These are phyloP conservation scores for Azemiops feae DNA, from an alignment of 2,113 vertebrate genomes.

Conservation along the genomic window DNA sequence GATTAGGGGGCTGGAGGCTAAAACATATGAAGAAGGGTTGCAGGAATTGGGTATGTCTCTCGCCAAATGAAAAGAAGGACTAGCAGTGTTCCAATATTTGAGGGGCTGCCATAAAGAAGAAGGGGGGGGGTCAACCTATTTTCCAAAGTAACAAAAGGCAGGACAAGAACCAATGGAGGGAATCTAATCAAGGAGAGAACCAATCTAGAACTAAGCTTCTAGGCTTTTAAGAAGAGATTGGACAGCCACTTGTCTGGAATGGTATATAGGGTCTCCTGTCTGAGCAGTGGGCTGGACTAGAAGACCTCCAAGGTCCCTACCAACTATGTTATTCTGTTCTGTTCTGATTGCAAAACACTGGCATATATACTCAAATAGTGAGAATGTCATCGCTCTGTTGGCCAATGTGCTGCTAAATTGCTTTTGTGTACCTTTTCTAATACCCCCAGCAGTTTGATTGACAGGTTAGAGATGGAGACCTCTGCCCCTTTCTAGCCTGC, in stretches of 20 bases:
- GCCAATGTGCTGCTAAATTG: background rate
- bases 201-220: background rate
- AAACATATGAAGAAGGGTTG: background rate
- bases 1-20: background rate
- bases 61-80: background rate
- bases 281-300: background rate
- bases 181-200: background rate
- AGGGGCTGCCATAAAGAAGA: background rate
- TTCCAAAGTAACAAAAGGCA: background rate
- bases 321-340: background rate
- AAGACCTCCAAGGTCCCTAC: background rate
- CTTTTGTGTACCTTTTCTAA: background rate
- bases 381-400: background rate
- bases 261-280: background rate
- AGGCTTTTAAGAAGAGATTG: background rate
- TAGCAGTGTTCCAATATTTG: background rate
- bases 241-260: background rate
- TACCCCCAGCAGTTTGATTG: background rate
- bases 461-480: background rate
- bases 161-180: background rate
- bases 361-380: background rate
- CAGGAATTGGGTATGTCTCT: background rate
- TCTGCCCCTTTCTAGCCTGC: background rate
- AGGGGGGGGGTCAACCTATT: background rate
- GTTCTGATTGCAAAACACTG: background rate